These are phyloP conservation scores for Cacatua alba DNA, from an alignment of 2,113 vertebrate genomes.

Conservation along the genomic window DNA sequence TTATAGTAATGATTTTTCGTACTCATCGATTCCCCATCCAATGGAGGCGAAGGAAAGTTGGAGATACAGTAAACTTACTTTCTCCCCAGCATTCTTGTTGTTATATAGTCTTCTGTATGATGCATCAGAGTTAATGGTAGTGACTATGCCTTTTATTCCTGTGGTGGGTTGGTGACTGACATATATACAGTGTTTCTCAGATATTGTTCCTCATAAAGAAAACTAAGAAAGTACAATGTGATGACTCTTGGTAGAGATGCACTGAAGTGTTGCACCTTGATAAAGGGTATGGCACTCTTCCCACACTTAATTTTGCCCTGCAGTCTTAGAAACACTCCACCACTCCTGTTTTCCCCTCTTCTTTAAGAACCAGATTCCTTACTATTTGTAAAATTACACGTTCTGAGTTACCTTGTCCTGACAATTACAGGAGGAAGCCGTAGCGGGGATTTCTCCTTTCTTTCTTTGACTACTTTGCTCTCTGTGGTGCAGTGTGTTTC, in stretches of 20 bases:
- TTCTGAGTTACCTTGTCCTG: neutral
- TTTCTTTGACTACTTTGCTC: neutral
- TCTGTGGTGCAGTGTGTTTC: neutral
- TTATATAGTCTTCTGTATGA: neutral
- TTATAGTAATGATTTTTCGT: neutral
- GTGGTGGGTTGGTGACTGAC: neutral
- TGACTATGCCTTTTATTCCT: neutral
- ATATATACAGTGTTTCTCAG: neutral
- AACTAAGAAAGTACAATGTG: neutral
- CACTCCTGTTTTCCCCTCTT: neutral
- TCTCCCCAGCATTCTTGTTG: neutral
- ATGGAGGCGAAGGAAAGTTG: neutral
- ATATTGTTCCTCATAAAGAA: neutral
- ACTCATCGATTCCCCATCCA: fast-evolving
- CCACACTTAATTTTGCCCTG: neutral
- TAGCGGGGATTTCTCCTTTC: neutral
- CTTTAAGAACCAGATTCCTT: neutral
- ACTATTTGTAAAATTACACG: neutral
- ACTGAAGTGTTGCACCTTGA: neutral
- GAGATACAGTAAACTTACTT: neutral
- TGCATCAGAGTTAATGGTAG: neutral
- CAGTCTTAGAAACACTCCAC: neutral
- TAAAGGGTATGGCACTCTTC: neutral
- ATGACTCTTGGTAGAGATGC: neutral
- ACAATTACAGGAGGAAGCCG: neutral